A percentile compares a stretch with the other conserved stretches of the same genome.
Conservation (phyloP, 2,113 vertebrate genomes). For the Beaufortia kweichowensis region DNA sequence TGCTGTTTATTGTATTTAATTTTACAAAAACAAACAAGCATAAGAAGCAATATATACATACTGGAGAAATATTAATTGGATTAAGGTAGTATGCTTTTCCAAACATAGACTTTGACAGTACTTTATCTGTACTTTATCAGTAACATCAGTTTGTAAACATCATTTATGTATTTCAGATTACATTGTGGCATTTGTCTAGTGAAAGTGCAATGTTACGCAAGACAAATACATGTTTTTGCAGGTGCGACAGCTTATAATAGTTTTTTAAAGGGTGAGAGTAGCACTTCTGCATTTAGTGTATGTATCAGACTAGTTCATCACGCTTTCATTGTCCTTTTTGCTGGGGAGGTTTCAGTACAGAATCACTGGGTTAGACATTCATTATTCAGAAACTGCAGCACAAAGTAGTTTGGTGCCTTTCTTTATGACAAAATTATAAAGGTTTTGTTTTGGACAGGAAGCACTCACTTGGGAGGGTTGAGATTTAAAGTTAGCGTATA, state of each 20-base stretch:
- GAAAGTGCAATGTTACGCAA: neutral
- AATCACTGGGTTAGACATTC: conserved; percentile 4
- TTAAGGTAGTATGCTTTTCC: no score
- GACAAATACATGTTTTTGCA: conserved; percentile 11
- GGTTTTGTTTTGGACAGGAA: conserved; percentile 45
- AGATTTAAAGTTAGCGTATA: conserved; percentile 35
- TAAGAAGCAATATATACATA: no score
- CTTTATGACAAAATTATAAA: conserved; percentile 39
- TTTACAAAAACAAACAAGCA: no score
- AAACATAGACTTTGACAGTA: no score
- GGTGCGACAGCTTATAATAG: conserved; percentile 39
- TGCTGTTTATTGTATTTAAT: no score
- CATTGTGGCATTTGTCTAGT: neutral
- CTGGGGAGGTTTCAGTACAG: neutral
- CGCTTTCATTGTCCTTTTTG: neutral
- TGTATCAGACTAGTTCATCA: neutral
- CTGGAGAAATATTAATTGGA: no score
- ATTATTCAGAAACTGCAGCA: conserved; percentile 33
- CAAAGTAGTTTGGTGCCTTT: conserved; percentile 24
- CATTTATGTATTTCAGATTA: neutral
- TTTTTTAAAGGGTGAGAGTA: neutral
- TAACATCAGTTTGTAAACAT: no score
- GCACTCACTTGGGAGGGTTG: conserved; percentile 26
- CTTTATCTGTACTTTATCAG: no score
- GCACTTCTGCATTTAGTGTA: conserved; percentile 11